Conservation (phyloP, 2,797 vertebrate genomes). For the Coregonus ussuriensis region DNA sequence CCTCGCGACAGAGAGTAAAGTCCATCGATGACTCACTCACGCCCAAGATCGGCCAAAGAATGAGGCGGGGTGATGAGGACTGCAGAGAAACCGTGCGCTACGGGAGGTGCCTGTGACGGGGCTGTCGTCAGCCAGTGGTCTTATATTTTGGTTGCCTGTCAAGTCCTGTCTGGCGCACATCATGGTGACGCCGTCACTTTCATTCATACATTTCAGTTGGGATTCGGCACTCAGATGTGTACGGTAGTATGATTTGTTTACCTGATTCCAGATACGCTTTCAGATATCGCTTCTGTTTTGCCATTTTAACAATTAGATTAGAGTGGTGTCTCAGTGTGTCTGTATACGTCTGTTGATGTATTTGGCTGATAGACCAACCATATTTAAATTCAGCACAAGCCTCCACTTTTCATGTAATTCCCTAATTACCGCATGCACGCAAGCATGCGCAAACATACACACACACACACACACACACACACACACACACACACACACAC, state of each 20-base stretch:
- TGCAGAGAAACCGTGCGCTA: constrained; percentile 47
- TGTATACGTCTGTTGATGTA: not conserved
- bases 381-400: not conserved
- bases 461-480: not conserved
- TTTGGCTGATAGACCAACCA: not conserved
- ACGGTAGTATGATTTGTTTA: not conserved
- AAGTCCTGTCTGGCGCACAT: constrained; percentile 45
- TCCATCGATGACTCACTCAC: constrained; percentile 70
- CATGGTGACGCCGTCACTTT: constrained; percentile 36
- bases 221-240: not conserved
- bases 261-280: not conserved
- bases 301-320: not conserved
- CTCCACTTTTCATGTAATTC: constrained; percentile 10
- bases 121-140: constrained; percentile 31
- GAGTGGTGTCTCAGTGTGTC: not conserved
- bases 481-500: not conserved
- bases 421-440: not conserved
- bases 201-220: constrained; percentile 64
- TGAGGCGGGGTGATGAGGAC: constrained; percentile 59
- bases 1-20: constrained; percentile 41
- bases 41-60: constrained; percentile 57
- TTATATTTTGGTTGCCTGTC: constrained; percentile 67
- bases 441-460: not conserved
- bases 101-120: not conserved
- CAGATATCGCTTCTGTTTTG: not conserved